Base-by-base conservation (phyloP, 2,888 invertebrate species). In the Alsophila aescularia region DNA sequence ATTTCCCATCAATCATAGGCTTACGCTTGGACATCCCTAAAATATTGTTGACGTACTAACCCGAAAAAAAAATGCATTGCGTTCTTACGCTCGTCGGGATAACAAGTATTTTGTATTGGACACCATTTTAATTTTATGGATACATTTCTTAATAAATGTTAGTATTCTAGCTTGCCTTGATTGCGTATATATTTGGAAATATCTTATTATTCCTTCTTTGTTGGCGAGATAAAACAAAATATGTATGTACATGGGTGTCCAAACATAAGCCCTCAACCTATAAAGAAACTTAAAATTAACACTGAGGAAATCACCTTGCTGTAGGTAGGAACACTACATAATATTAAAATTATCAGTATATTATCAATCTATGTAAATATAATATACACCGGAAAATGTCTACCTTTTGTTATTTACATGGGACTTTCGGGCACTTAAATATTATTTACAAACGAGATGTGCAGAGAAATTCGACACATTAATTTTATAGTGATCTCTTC, bases 301-400 rank as follows among this genome's bases (percentile, higher is more conserved):
- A 63, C 66, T 66, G 66, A 66, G 66, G 66, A 66, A 58, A 60
- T 66, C 54, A 63, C 66, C 66, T 40, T 29, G n/a, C n/a, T n/a
- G 29, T 13, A 31, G 14, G 24, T 24, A 24, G 5, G 24, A 5
- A n/a, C 14, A 18, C 12, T 43, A 43, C n/a, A 32, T 24, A 10
- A 16, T 39, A 39, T 40, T 40, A 40, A 13, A 39, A 21, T 21
- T 39, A 39, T n/a, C 12, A 16, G 4, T 16, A 24, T 35, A 24
- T 13, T 34, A 45, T 16, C 7, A 35, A 21, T 21, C 13, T 45
- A n/a, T 35, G 24, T 29, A 15, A 27, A 49, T 39, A 37, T 29
- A 42, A 32, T 42, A 13, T 43, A 43, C n/a, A 45, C 15, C 36
- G 15, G 16, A 21, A 40, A 15, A 31, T 18, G 24, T 9, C 12